phyloP scores from a whole-genome alignment of 2,888 invertebrate species.

The Drosophila nr. fundita region DNA sequence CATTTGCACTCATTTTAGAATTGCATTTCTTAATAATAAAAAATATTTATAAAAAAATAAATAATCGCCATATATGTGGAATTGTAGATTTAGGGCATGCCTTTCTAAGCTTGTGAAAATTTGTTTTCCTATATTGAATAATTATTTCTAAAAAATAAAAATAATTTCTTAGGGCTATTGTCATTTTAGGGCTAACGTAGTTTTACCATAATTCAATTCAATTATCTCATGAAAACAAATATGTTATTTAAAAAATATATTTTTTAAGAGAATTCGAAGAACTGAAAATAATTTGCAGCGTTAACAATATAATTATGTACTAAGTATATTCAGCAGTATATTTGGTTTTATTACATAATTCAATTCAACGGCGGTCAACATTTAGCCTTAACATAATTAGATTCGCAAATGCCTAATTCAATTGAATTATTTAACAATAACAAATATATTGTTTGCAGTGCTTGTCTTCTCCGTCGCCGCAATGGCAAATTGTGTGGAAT shows the following conservation, averaged over 20 bases:
- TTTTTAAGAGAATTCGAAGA: background rate
- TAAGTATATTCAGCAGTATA: background rate
- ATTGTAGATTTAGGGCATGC: background rate
- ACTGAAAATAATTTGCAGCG: background rate
- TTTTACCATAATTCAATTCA: background rate
- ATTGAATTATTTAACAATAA: background rate
- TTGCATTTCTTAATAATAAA: background rate
- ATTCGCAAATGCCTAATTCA: background rate
- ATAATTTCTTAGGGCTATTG: background rate
- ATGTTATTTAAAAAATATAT: background rate
- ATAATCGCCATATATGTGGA: background rate
- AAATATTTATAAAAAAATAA: background rate
- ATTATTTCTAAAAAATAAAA: background rate
- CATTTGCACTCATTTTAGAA: background rate
- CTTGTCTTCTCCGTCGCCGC: background rate
- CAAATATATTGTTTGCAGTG: slow-evolving; percentile 32
- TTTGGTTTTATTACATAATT: background rate
- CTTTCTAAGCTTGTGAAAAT: background rate
- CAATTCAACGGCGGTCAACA: background rate
- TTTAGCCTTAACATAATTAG: background rate
- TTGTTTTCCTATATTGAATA: background rate
- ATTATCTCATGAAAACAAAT: background rate
- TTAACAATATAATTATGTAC: background rate
- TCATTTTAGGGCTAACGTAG: background rate
- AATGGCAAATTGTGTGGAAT: slow-evolving; percentile 39